Evolutionary conservation across 2,797 vertebrate genomes (phyloP).

Genomic region (Rhabdomys pumilio): DNA sequence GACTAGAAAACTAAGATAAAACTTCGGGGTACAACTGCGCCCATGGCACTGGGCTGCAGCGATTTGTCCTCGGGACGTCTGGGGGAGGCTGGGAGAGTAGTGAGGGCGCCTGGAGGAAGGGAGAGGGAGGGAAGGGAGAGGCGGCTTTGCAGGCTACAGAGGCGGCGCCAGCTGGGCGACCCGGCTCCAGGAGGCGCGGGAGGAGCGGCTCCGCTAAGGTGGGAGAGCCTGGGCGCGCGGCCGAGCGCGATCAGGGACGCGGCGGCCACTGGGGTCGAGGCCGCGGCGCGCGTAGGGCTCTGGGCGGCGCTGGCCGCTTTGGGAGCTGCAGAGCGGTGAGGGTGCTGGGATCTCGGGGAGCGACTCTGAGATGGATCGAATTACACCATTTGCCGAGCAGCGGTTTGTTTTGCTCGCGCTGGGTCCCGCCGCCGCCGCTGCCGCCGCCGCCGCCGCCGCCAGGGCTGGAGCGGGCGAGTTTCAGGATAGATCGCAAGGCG

Average conservation of each 20-base stretch:
- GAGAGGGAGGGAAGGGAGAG: background rate
- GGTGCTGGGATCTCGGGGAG: conserved; percentile 90
- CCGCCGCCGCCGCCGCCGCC: conserved; percentile 63
- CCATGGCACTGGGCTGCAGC: conserved; percentile 68
- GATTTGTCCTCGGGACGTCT: conserved; percentile 75
- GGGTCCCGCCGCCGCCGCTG: conserved; percentile 75
- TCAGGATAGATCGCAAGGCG: conserved; percentile 58
- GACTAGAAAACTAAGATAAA: conserved; percentile 71
- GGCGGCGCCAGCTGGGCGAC: conserved; percentile 29
- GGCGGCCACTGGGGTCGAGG: conserved; percentile 86
- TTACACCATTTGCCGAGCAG: conserved; percentile 94
- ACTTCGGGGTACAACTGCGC: conserved; percentile 78
- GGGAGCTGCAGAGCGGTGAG: conserved; percentile 88
- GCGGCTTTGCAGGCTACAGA: conserved; percentile 57
- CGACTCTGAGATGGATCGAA: conserved; percentile 93
- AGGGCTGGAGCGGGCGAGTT: conserved; percentile 58
- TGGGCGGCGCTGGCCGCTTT: conserved; percentile 81
- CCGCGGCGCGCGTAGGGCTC: conserved; percentile 85
- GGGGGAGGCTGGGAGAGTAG: conserved; percentile 58
- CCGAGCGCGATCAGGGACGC: conserved; percentile 85
- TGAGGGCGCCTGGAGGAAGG: conserved; percentile 33
- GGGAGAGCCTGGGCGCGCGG: conserved; percentile 67
- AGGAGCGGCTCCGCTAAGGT: conserved; percentile 61
- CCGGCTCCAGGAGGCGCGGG: conserved; percentile 68
- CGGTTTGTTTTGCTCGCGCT: conserved; percentile 93